These are phyloP conservation scores for Sesia apiformis DNA, from an alignment of 2,888 invertebrate species.

Conservation along the genomic window DNA sequence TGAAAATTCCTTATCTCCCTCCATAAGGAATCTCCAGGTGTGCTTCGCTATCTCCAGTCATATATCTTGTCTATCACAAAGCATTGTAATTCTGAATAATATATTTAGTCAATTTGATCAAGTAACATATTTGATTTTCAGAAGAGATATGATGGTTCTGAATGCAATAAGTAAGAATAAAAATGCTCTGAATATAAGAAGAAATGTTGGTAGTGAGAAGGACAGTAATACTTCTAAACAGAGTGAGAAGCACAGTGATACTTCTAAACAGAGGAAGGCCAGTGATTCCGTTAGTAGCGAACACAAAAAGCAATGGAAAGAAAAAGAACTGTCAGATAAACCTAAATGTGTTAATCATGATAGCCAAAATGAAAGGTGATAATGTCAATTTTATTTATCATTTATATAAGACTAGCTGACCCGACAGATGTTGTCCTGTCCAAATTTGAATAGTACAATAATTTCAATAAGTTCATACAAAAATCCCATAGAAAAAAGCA, in stretches of 20 bases:
- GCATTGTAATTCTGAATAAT: background rate
- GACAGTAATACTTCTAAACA: constrained; percentile 1
- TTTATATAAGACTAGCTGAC: too few species aligned
- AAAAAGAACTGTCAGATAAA: too few species aligned
- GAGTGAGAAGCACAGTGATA: background rate
- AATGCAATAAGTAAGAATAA: constrained; percentile 29
- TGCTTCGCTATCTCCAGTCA: background rate
- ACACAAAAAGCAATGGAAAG: too few species aligned
- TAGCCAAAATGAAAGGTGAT: too few species aligned
- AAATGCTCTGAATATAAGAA: constrained; percentile 8
- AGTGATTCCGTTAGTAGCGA: background rate
- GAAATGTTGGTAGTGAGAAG: background rate
- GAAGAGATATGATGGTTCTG: constrained; percentile 49
- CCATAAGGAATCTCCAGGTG: background rate
- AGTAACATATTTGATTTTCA: constrained; percentile 21
- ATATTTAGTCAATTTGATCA: background rate
- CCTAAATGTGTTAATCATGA: too few species aligned
- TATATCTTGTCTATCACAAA: background rate
- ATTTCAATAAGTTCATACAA: too few species aligned
- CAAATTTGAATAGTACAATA: too few species aligned
- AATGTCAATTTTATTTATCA: too few species aligned
- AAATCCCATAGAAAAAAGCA: too few species aligned
- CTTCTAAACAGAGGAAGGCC: background rate
- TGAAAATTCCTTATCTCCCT: background rate
- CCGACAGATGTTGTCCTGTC: too few species aligned